phyloP scores from a whole-genome alignment of 2,888 invertebrate species.

The Scrobipalpa atriplicella region DNA sequence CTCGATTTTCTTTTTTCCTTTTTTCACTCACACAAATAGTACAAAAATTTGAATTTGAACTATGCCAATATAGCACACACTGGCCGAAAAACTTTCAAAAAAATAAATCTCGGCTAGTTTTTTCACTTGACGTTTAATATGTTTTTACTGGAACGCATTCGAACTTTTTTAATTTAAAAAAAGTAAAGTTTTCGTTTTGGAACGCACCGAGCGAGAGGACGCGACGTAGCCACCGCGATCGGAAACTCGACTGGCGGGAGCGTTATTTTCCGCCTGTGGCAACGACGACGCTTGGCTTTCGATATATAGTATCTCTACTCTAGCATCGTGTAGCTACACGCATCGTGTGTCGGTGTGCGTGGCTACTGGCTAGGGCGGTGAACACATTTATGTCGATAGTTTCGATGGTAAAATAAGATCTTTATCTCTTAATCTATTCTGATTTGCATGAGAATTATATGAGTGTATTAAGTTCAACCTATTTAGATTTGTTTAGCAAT shows the following conservation, averaged over 20 bases:
- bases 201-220: constrained; percentile 65
- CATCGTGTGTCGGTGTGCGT: constrained; percentile 29
- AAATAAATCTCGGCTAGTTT: neutral
- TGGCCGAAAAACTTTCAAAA: constrained; percentile 9
- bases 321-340: constrained; percentile 30
- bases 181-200: constrained; percentile 33
- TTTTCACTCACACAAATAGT: constrained; percentile 40
- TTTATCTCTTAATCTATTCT: too few species aligned
- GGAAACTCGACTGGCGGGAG: constrained; percentile 58
- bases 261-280: constrained; percentile 49
- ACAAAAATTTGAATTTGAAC: constrained; percentile 23
- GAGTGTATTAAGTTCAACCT: too few species aligned
- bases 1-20: constrained; percentile 31
- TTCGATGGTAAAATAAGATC: too few species aligned
- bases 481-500: too few species aligned
- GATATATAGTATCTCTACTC: constrained; percentile 36
- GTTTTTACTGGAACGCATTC: constrained; percentile 41
- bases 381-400: constrained; percentile 12
- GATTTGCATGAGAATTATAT: too few species aligned
- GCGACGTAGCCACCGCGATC: constrained; percentile 58
- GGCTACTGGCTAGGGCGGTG: constrained; percentile 29
- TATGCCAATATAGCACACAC: constrained; percentile 10
- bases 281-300: constrained; percentile 56
- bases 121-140: neutral
- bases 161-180: constrained; percentile 44